These are phyloP conservation scores for Chlorops oryzae DNA, from an alignment of 1,140 invertebrate genomes.

Conservation along the genomic window DNA sequence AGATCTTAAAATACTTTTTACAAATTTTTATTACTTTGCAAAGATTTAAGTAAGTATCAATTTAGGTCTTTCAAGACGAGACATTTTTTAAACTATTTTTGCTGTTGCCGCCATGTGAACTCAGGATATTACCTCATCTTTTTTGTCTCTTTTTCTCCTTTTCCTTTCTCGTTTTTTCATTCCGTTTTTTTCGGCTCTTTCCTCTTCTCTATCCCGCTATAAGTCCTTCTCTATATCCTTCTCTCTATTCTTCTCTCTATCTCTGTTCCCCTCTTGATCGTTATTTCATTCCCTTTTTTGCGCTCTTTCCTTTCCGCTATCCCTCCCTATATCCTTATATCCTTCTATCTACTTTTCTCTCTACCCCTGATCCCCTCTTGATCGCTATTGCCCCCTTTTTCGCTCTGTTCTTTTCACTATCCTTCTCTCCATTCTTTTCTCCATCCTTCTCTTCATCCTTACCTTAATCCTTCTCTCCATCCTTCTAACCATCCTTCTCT, in stretches of 20 bases:
- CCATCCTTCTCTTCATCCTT: conserved; percentile 1
- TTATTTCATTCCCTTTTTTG: background rate
- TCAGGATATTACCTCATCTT: background rate
- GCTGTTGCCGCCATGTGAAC: too few relatives aligned
- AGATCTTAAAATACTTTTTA: too few relatives aligned
- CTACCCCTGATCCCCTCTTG: background rate
- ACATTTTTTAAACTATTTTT: too few relatives aligned
- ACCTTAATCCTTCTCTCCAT: background rate
- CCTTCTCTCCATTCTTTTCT: conserved; percentile 1
- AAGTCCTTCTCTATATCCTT: background rate
- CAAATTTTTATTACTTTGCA: too few relatives aligned
- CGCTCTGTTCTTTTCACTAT: background rate
- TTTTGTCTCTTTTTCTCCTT: background rate
- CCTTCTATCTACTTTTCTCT: background rate
- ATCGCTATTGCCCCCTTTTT: too few relatives aligned
- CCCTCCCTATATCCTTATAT: background rate
- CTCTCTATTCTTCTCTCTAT: background rate
- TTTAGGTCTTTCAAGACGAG: too few relatives aligned
- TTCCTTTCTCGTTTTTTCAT: background rate
- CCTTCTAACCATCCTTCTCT: background rate
- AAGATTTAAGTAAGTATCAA: too few relatives aligned
- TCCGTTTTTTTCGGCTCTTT: background rate
- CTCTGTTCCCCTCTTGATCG: background rate
- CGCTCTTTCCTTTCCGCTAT: background rate
- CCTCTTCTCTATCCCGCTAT: background rate